Base-by-base conservation (phyloP, 1,140 invertebrate species). In the Ditylenchus dipsaci region DNA sequence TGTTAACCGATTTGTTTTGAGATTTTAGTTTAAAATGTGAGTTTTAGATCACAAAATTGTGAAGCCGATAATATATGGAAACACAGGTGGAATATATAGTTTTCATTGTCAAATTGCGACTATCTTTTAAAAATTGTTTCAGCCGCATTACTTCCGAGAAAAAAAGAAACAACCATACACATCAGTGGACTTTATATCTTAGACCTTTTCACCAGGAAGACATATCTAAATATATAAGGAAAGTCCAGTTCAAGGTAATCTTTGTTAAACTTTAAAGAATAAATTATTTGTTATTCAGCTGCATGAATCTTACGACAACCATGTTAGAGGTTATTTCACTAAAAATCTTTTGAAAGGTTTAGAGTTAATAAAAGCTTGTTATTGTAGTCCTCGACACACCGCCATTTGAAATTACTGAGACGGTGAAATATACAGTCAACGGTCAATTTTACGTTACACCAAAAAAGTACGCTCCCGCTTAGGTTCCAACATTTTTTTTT, bases 81-180 rank as follows among this genome's bases (percentile, higher is more conserved):
- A 98, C 83, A 87, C 33, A 38, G 33, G 33, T 38, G 93, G 66
- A 92, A 95, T 0, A 86, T 91, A 69, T 93, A 93, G 82, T 11
- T 5, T 38, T 5, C 33, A 38, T 38, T 38, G 33, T 38, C 11
- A 5, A n/a, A 38, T 11, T 38, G 33, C 33, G 33, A 3, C 11
- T 3, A 38, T 38, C 11, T 38, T 38, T 38, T 38, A 3, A 38
- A 5, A 3, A 38, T 38, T 11, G 3, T 38, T 38, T 38, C 33
- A 38, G 33, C 33, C 11, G 33, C 33, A 38, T 3, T 11, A 38
- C 95, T 98, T 86, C 93, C 93, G 0, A 92, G 95, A 78, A 98
- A 97, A n/a, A 93, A 96, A 82, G 92, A 94, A 94, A 98, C 87
- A 93, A 94, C 0, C 95, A 98, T 79, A 98, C 96, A 0, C 96